phyloP scores from a whole-genome alignment of 2,113 vertebrate species.

The Limnothrissa miodon region DNA sequence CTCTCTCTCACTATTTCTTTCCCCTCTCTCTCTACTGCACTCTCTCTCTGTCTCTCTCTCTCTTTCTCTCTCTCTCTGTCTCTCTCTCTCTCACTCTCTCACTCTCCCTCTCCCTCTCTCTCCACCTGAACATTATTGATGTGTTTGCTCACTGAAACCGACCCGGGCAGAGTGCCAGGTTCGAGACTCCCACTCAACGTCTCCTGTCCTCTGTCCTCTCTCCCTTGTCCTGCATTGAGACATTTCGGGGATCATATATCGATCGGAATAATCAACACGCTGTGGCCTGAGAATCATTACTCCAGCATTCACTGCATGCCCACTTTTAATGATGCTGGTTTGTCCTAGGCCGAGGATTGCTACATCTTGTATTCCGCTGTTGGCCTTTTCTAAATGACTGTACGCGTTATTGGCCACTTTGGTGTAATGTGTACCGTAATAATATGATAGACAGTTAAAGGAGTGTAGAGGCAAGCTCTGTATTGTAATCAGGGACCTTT shows the following conservation, averaged over 20 bases:
- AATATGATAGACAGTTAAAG: neutral
- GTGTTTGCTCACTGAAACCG: slow-evolving; percentile 49
- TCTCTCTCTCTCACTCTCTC: slow-evolving; percentile 54
- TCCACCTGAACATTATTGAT: slow-evolving; percentile 65
- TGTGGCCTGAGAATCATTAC: neutral
- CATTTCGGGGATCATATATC: slow-evolving; percentile 35
- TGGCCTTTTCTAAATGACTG: neutral
- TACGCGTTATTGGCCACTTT: neutral
- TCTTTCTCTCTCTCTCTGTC: neutral
- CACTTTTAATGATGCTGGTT: neutral
- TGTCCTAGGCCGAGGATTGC: neutral
- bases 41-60: neutral
- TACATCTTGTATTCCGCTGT: neutral
- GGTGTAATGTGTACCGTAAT: too few species aligned
- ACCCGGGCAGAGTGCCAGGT: slow-evolving; percentile 62
- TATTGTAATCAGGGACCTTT: neutral
- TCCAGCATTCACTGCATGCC: slow-evolving; percentile 5
- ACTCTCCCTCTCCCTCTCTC: slow-evolving; percentile 48
- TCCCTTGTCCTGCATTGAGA: slow-evolving; percentile 61
- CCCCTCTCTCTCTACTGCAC: neutral
- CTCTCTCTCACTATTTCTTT: slow-evolving; percentile 26
- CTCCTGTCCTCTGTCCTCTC: slow-evolving; percentile 54
- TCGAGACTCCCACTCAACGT: slow-evolving; percentile 46
- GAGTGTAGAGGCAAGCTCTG: neutral
- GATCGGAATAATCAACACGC: slow-evolving; percentile 29